A percentile compares a stretch with the other conserved stretches of the same genome.
These are phyloP conservation scores for Xestia xanthographa DNA, from an alignment of 2,888 invertebrate genomes.

Conservation along the genomic window DNA sequence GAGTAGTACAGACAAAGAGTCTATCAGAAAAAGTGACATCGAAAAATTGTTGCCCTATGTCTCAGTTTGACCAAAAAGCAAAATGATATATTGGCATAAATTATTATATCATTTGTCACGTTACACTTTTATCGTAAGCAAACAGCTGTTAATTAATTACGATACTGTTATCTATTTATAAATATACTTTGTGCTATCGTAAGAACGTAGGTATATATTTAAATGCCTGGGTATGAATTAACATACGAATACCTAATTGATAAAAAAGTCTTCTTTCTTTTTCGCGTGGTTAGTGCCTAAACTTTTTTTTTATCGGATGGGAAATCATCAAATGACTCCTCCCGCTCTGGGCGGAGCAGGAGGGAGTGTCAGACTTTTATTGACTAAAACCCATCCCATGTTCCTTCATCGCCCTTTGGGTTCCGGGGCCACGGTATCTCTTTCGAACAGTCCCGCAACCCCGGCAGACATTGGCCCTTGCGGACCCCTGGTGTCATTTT, in stretches of 20 bases:
- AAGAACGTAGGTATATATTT: too few species aligned
- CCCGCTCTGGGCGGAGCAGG: too few species aligned
- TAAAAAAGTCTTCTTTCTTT: background rate
- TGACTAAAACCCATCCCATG: too few species aligned
- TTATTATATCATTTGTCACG: background rate
- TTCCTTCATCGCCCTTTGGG: too few species aligned
- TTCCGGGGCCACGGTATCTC: too few species aligned
- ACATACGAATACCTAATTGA: background rate
- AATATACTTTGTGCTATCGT: background rate
- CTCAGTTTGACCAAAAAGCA: background rate
- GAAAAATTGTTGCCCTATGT: background rate
- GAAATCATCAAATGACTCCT: too few species aligned
- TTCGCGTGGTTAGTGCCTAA: background rate
- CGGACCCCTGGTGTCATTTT: too few species aligned
- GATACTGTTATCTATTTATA: background rate
- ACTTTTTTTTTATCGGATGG: too few species aligned
- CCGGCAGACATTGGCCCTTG: too few species aligned
- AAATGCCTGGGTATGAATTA: background rate
- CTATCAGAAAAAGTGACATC: background rate
- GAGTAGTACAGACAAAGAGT: background rate
- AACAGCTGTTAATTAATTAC: background rate
- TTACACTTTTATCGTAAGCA: background rate
- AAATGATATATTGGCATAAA: background rate
- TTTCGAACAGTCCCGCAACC: too few species aligned
- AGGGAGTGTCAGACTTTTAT: too few species aligned